Conservation (phyloP, 2,888 invertebrate species). For the Tethea ocularis region DNA sequence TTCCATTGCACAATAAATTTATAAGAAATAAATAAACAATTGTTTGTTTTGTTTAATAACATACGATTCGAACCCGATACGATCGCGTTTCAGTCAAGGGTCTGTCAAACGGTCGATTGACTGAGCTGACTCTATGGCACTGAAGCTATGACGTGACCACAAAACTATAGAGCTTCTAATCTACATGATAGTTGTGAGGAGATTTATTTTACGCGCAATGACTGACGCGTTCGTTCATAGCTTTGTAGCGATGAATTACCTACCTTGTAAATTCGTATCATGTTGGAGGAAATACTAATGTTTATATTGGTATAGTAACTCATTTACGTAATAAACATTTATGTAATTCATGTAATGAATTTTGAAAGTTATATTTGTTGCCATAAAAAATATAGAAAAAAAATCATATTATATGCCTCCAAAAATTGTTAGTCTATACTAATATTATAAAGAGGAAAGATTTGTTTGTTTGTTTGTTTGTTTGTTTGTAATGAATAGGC, state of each 20-base stretch:
- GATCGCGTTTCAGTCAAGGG: neutral
- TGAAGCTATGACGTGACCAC: neutral
- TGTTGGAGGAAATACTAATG: no score
- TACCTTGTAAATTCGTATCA: no score
- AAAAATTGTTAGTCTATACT: no score
- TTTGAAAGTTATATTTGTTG: no score
- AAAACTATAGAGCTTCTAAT: conserved; percentile 1
- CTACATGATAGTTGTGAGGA: neutral
- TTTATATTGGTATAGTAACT: no score
- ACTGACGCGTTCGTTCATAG: neutral
- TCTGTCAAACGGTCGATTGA: conserved; percentile 1
- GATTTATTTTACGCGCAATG: neutral
- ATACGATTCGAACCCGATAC: neutral
- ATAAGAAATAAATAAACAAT: neutral
- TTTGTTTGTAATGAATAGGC: no score
- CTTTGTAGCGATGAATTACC: neutral
- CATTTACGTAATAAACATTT: no score
- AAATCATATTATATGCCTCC: no score
- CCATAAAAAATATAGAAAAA: no score
- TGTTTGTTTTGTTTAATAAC: neutral
- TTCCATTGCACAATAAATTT: neutral
- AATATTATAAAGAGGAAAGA: no score
- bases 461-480: no score
- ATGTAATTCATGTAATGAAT: no score
- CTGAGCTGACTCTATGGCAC: conserved; percentile 4